Conservation (phyloP, 64 coral and sea anemone species). For the Astreopora myriophthalma region DNA sequence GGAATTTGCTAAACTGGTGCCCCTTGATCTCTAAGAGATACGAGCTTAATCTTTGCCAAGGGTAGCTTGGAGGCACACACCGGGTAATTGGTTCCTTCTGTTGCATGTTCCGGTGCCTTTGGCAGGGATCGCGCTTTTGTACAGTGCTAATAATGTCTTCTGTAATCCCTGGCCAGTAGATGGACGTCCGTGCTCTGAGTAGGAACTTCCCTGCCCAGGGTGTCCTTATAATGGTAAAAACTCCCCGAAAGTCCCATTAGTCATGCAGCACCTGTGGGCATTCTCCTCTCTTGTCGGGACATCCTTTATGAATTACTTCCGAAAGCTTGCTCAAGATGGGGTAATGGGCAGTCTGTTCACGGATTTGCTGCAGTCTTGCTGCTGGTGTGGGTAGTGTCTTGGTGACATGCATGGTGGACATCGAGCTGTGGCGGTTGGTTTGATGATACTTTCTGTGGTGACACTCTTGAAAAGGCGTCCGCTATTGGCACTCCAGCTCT, state of each 20-base stretch:
- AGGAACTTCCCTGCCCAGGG: constrained; percentile 64
- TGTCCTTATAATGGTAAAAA: constrained; percentile 39
- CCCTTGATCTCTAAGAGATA: constrained; percentile 50
- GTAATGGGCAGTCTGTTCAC: not conserved
- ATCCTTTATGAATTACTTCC: constrained; percentile 56
- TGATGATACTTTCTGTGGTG: not conserved
- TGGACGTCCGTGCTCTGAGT: constrained; percentile 29
- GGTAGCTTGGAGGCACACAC: constrained; percentile 32
- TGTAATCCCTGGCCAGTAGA: constrained; percentile 73
- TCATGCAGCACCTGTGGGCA: constrained; percentile 58
- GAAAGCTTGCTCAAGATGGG: not conserved
- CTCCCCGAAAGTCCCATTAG: constrained; percentile 70
- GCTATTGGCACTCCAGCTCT: constrained; percentile 50
- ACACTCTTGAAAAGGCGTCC: constrained; percentile 62
- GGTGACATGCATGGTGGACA: constrained; percentile 42
- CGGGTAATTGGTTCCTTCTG: constrained; percentile 40
- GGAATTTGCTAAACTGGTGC: not conserved
- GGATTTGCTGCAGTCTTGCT: constrained; percentile 14
- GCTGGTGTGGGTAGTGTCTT: not conserved
- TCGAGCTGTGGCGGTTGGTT: not conserved
- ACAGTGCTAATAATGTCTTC: constrained; percentile 56
- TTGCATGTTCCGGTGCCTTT: constrained; percentile 24
- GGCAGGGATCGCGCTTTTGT: constrained; percentile 9
- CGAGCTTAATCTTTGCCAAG: constrained; percentile 59
- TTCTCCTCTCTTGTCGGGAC: constrained; percentile 55